Percentiles rank a stretch among this genome's conserved stretches.
Conservation (phyloP, 2,113 vertebrate species). For the Pseudopodoces humilis region DNA sequence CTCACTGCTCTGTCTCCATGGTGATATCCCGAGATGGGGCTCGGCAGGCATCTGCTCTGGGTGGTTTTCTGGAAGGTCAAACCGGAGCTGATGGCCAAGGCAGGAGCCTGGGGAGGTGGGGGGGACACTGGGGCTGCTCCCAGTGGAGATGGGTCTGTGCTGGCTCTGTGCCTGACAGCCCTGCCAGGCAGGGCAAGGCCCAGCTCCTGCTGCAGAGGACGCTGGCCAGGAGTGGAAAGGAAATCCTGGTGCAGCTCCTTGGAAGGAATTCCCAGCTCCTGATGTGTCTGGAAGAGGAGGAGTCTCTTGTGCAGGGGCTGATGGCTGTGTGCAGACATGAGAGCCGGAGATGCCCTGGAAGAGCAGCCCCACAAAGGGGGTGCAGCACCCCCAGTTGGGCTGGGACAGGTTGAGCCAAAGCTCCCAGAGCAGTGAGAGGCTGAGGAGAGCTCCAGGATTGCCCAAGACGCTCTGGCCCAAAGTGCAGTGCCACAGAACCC, state of each 20-base stretch:
- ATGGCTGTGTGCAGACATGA: rapidly evolving
- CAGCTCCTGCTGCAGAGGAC: neutral
- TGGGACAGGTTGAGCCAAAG: neutral
- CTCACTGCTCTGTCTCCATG: neutral
- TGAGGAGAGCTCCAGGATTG: neutral
- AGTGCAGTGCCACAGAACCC: neutral
- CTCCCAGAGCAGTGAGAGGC: neutral
- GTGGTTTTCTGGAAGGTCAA: neutral
- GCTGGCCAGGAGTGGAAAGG: neutral
- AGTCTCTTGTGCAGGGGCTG: neutral
- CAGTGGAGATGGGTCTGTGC: neutral
- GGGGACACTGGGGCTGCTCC: neutral
- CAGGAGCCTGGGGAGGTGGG: neutral
- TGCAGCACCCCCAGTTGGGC: neutral
- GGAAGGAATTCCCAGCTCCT: neutral
- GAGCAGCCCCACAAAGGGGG: neutral
- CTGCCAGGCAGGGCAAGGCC: neutral
- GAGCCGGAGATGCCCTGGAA: neutral
- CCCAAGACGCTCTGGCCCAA: neutral
- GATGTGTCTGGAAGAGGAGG: neutral
- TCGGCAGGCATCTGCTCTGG: neutral
- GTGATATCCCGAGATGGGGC: neutral
- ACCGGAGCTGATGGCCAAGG: neutral
- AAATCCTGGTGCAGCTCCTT: neutral
- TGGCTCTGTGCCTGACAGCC: neutral